phyloP scores from a whole-genome alignment of 2,113 vertebrate genomes.

The Dicerorhinus sumatrensis region DNA sequence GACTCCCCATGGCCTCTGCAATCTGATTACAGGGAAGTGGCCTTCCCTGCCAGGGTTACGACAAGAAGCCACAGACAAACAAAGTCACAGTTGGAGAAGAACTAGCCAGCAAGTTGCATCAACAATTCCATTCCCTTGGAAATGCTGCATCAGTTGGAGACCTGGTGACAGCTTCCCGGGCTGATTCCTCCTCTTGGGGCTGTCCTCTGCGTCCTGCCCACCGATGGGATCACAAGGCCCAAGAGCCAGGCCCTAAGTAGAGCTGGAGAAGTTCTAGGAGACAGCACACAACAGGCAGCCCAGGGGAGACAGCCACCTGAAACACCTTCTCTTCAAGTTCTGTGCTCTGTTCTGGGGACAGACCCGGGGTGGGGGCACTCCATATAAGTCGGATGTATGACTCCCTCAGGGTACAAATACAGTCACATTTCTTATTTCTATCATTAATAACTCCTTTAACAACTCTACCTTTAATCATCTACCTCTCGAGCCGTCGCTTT shows the following conservation, averaged over 20 bases:
- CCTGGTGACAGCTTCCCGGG: background rate
- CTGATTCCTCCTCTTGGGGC: background rate
- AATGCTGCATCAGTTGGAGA: background rate
- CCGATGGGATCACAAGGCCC: background rate
- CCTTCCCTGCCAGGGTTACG: background rate
- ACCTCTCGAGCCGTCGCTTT: background rate
- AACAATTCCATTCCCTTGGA: background rate
- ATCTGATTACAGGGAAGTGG: constrained; percentile 44
- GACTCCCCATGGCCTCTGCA: background rate
- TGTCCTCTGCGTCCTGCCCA: background rate
- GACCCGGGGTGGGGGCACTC: too few relatives aligned
- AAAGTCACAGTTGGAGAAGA: background rate
- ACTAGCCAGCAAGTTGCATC: background rate
- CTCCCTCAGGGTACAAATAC: background rate
- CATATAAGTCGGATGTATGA: background rate
- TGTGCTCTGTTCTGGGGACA: background rate
- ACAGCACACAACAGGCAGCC: background rate
- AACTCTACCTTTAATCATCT: background rate
- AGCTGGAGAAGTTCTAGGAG: background rate
- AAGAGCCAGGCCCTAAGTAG: background rate
- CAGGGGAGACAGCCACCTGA: background rate
- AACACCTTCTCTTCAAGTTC: background rate
- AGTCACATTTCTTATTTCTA: background rate
- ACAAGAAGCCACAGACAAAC: background rate
- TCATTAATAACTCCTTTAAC: background rate